Evolutionary conservation across 64 coral and sea anemone genomes (phyloP), one percentile per base, ranked within the genome.

Genomic region (Hydrozoanthus tunicans): DNA sequence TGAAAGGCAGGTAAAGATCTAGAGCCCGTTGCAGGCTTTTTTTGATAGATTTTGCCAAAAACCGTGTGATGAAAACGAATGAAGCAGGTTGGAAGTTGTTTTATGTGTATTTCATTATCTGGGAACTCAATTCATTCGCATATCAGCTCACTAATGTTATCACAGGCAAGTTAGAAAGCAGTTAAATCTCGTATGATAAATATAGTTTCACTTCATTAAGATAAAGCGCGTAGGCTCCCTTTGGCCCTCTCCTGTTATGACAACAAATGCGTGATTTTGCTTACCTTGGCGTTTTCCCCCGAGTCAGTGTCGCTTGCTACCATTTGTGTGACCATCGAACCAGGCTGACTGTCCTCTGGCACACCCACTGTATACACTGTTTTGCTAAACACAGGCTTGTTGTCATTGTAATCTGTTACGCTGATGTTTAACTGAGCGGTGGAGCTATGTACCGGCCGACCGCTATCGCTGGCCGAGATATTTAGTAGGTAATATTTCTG

Each of bases 361-460:
- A 98, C 96, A 32, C 70, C 77, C 60, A 89, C 43, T 2, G 53
- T 88, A 25, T 92, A 94, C 23, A 88, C 79, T 23, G 74, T 72
- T n/a, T 89, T 58, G 68, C 86, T 85, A 27, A 98, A 98, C 73
- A 80, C 59, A 43, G 96, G 96, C 15, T 94, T 81, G 54, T 98
- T 98, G 51, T 98, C 96, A 92, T 98, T 98, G 53, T 94, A 98
- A 60, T 98, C 96, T 11, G 93, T 98, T 4, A 98, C 93, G 65
- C 84, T 92, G 53, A 98, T 81, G 54, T 94, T 94, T 5, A 98
- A 69, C 51, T 70, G 56, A 51, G 79, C 59, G 23, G 70, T 92
- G 0, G 93, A 91, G 14, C 90, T 90, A n/a, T 93, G 81, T 43
- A 77, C 58, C 0, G 96, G 93, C 56, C 63, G 70, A 69, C 93